Conservation (phyloP, 2,113 vertebrate species). For the Bos indicus region DNA sequence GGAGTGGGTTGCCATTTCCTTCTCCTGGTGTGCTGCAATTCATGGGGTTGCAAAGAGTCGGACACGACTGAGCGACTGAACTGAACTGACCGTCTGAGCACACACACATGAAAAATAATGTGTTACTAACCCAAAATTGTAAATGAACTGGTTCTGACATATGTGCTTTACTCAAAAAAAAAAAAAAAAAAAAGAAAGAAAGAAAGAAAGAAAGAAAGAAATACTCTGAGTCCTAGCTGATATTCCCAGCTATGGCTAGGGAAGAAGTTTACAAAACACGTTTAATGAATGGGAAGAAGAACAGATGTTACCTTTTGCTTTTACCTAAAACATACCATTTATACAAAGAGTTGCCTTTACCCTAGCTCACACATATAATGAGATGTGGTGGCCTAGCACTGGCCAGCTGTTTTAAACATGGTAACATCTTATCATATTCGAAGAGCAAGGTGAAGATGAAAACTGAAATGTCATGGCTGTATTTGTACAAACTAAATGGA, state of each 20-base stretch:
- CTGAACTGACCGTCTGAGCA: not conserved
- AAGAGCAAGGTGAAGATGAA: conserved; percentile 10
- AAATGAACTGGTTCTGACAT: not conserved
- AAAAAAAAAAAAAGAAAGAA: not conserved
- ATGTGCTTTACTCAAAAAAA: not conserved
- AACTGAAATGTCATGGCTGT: not conserved
- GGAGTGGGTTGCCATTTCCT: too few relatives aligned
- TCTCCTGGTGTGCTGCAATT: too few relatives aligned
- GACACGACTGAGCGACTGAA: too few relatives aligned
- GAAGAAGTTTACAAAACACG: not conserved
- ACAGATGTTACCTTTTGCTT: not conserved
- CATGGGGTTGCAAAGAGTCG: too few relatives aligned
- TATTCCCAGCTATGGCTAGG: not conserved
- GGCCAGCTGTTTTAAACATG: not conserved
- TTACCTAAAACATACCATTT: not conserved
- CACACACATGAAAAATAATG: not conserved
- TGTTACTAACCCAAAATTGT: not conserved
- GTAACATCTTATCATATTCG: not conserved
- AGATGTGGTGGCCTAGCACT: not conserved
- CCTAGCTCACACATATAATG: not conserved
- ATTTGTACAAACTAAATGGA: conserved; percentile 39
- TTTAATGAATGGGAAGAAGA: not conserved
- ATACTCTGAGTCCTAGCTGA: not conserved
- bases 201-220: not conserved
- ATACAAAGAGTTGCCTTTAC: not conserved